Base-by-base conservation (phyloP, 2,113 vertebrate species). In the Nannospalax galili region DNA sequence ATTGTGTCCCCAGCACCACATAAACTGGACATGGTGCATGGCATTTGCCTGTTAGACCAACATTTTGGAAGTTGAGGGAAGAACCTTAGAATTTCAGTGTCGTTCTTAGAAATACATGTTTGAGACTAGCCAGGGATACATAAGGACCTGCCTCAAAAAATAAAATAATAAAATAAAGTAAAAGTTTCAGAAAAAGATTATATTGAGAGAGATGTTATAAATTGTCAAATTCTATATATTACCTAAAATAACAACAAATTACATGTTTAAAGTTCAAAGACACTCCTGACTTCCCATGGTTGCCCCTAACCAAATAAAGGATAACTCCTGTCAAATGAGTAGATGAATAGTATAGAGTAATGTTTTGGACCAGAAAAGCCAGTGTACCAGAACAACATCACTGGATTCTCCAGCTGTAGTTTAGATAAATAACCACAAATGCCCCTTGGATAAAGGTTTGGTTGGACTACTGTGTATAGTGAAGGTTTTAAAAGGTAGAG, bases 251-350 rank as follows among this genome's bases (percentile, higher is more conserved):
- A 73, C 5, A 80, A 65, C 48, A 1, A 73, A 35, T 56, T 7
- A 35, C 48, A 26, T 62, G 69, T 78, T 92, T 75, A 89, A 89
- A 73, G 32, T n/a, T 89, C 48, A 95, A 58, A 81, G 40, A 22
- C 5, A 10, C 19, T 74, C 20, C 42, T 65, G 40, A 6, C 5
- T 78, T 89, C 37, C 74, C 48, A 16, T 1, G 12, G 64, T 7
- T 35, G 4, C 26, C 30, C 37, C 86, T 74, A 35, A 60, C 20
- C 24, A 56, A n/a, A 45, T 28, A 88, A 48, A 84, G 37, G 37
- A 16, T 7, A 56, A 79, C 12, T 45, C 4, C 37, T 1, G 0
- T 82, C n/a, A 82, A 19, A 79, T 3, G 3, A 32, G 15, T 5
- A 15, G n/a, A 40, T 40, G 35, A 64, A 5, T 0, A 4, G 32